Conservation (phyloP, 2,113 vertebrate species). For the Myotis brandtii region DNA sequence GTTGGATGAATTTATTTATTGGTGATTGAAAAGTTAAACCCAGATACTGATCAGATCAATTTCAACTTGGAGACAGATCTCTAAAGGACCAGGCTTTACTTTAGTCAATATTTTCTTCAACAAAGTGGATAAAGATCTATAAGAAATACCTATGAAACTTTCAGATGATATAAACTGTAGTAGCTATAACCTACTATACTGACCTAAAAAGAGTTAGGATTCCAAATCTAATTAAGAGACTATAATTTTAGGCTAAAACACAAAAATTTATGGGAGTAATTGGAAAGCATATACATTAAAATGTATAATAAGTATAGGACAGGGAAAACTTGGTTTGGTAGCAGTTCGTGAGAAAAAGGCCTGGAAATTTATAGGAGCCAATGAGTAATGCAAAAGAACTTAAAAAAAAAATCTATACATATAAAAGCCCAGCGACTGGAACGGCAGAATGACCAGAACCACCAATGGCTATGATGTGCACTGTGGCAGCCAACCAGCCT, state of each 20-base stretch:
- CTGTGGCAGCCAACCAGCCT: too few species aligned
- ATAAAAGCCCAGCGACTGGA: too few species aligned
- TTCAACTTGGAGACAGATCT: background rate
- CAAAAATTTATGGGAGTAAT: background rate
- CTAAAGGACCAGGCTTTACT: background rate
- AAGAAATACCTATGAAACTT: background rate
- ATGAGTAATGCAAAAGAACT: background rate
- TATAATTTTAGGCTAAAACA: background rate
- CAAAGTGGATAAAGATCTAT: background rate
- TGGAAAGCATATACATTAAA: background rate
- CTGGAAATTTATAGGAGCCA: background rate
- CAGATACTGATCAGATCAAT: constrained; percentile 21
- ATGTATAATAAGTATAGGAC: constrained; percentile 12
- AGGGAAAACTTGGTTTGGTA: background rate
- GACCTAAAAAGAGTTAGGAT: background rate
- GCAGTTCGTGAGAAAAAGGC: background rate
- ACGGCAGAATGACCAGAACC: too few species aligned
- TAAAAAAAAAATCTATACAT: background rate
- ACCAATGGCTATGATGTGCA: too few species aligned
- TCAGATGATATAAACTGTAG: background rate
- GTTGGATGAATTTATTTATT: background rate
- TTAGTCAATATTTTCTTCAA: background rate
- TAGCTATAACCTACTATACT: background rate
- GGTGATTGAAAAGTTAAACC: constrained; percentile 41
- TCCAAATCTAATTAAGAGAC: background rate